Evolutionary conservation across 1,140 invertebrate genomes (phyloP), one percentile per base, ranked within the genome.

Genomic region (Drosophila melanica): DNA sequence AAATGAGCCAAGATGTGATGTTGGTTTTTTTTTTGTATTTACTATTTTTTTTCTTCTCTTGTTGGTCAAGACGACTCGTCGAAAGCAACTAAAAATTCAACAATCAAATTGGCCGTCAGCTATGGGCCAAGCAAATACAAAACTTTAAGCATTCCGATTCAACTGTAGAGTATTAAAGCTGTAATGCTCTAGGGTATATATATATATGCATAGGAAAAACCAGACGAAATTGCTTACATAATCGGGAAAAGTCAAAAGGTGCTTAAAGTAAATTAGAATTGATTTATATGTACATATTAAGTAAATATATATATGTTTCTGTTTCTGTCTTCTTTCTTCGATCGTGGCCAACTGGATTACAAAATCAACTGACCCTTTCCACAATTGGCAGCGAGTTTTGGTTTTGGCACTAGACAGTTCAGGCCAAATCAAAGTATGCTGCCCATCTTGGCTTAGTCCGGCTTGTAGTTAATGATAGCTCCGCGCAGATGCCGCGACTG

Each of bases 101-200:
- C 58, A 66, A 79, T 77, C 42, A 81, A 80, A 85, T 85, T 62
- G 77, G 65, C 81, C 81, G 64, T 51, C 68, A 85, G 81, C 81
- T 86, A 85, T 86, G 81, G 81, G 81, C 74, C 81, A 85, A 75
- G 73, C 73, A 74, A 85, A 82, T 78, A 85, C 65, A 79, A 79
- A 67, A 60, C 51, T 63, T 54, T 53, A 45, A 30, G 41, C 18
- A 63, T n/a, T 55, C 7, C 0, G 27, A 27, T 27, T 44, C 9
- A 16, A 8, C 14, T 9, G 0, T 27, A 16, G 0, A 3, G 7
- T 37, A 30, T 45, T 18, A 48, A 53, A 62, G 14, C 7, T 0
- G 3, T 0, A 42, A 70, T 55, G 18, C 62, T 65, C 35, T 58
- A 27, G 20, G 27, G 27, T 27, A 27, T 27, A 6, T 27, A 27